Percentiles rank a stretch among this genome's conserved stretches.
Conservation (phyloP, 2,113 vertebrate species). For the Eolophus roseicapilla region DNA sequence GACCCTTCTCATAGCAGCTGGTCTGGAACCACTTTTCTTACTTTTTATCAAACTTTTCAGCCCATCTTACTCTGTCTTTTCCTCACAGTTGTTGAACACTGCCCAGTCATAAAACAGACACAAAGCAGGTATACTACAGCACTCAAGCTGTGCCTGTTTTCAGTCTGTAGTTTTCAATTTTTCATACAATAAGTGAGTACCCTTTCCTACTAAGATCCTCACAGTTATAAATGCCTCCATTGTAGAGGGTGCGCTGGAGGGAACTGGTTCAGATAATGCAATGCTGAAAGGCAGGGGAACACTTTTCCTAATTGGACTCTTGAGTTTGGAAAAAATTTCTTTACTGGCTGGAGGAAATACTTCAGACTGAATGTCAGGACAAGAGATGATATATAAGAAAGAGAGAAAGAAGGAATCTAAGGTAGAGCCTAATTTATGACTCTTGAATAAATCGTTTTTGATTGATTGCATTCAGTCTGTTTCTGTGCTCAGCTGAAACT, state of each 20-base stretch:
- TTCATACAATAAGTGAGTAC: constrained; percentile 65
- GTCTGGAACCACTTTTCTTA: constrained; percentile 15
- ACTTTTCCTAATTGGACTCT: constrained; percentile 80
- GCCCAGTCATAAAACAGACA: constrained; percentile 64
- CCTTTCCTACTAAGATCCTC: constrained; percentile 69
- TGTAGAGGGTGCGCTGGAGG: constrained; percentile 72
- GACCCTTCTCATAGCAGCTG: constrained; percentile 4
- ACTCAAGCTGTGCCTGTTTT: constrained; percentile 74
- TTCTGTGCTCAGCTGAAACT: constrained; percentile 33
- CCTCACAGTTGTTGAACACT: constrained; percentile 41
- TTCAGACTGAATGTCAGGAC: constrained; percentile 73
- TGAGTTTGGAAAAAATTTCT: constrained; percentile 75
- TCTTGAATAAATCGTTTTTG: constrained; percentile 64
- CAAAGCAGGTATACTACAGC: constrained; percentile 63
- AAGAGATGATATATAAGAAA: constrained; percentile 70
- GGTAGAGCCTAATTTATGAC: constrained; percentile 63
- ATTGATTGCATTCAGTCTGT: constrained; percentile 54
- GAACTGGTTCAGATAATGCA: constrained; percentile 64
- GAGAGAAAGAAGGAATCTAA: constrained; percentile 62
- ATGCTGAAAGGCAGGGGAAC: constrained; percentile 69
- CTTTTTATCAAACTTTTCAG: constrained; percentile 20
- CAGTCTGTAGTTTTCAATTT: constrained; percentile 71
- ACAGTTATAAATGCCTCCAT: constrained; percentile 72
- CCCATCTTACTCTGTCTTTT: constrained; percentile 17
- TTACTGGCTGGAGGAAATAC: constrained; percentile 72